A percentile compares a stretch with the other conserved stretches of the same genome.
phyloP scores from a whole-genome alignment of 2,888 invertebrate species.

The Mantis religiosa region DNA sequence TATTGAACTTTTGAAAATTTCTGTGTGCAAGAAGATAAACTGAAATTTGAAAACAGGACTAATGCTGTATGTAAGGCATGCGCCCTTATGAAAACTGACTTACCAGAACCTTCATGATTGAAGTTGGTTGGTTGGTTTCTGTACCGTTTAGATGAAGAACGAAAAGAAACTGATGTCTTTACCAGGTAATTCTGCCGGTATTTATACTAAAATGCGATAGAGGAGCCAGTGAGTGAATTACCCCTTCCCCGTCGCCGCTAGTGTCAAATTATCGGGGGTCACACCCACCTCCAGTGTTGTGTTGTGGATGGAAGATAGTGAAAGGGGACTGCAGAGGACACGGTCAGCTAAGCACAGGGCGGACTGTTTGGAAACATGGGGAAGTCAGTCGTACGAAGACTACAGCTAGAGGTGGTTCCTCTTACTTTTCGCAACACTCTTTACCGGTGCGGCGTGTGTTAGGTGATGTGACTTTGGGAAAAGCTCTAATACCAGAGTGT shows the following conservation, averaged over 20 bases:
- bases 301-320: background rate
- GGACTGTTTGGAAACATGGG: background rate
- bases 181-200: background rate
- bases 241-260: background rate
- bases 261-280: slow-evolving; percentile 2
- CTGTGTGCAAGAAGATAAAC: no score
- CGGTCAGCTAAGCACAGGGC: background rate
- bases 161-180: background rate
- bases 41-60: no score
- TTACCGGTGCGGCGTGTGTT: background rate
- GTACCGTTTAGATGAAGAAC: background rate
- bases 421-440: no score
- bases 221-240: background rate
- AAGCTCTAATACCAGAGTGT: background rate
- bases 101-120: slow-evolving; percentile 5
- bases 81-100: background rate
- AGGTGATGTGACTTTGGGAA: background rate
- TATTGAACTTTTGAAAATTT: no score
- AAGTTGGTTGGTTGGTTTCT: background rate
- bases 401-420: background rate
- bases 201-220: background rate
- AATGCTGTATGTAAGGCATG: no score
- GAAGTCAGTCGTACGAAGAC: background rate
- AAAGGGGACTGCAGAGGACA: background rate
- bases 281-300: background rate